A percentile compares a stretch with the other conserved stretches of the same genome.
phyloP scores from a whole-genome alignment of 2,888 invertebrate genomes.

The Drymonia ruficornis region DNA sequence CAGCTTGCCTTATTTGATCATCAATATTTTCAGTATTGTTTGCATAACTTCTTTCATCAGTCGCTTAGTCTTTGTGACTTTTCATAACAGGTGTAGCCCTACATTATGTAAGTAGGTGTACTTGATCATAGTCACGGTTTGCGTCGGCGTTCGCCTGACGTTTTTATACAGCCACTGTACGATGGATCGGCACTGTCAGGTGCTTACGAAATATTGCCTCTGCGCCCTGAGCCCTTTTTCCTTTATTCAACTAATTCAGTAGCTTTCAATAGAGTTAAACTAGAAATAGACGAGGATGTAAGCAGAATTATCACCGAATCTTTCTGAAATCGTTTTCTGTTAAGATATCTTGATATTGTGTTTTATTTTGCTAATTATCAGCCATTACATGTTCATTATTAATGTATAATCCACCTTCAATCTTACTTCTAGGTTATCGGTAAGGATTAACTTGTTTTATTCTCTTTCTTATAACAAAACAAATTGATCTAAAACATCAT shows the following conservation, averaged over 20 bases:
- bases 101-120: constrained; percentile 43
- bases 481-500: not conserved
- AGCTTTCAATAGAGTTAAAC: not conserved
- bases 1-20: not conserved
- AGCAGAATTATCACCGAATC: no score
- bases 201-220: constrained; percentile 67
- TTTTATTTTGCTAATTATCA: no score
- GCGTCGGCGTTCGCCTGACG: constrained; percentile 61
- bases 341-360: no score
- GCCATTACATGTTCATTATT: no score
- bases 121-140: constrained; percentile 76
- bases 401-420: no score
- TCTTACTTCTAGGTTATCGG: no score
- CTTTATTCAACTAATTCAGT: constrained; percentile 18
- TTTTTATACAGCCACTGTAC: constrained; percentile 63
- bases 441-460: no score
- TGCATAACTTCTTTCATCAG: not conserved
- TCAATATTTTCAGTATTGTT: not conserved
- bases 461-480: no score
- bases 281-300: not conserved
- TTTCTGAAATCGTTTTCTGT: no score
- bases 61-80: constrained; percentile 7
- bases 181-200: constrained; percentile 69
- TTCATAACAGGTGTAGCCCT: constrained; percentile 45
- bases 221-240: constrained; percentile 28